Evolutionary conservation across 2,113 vertebrate genomes (phyloP).

Genomic region (Arizona elegans): DNA sequence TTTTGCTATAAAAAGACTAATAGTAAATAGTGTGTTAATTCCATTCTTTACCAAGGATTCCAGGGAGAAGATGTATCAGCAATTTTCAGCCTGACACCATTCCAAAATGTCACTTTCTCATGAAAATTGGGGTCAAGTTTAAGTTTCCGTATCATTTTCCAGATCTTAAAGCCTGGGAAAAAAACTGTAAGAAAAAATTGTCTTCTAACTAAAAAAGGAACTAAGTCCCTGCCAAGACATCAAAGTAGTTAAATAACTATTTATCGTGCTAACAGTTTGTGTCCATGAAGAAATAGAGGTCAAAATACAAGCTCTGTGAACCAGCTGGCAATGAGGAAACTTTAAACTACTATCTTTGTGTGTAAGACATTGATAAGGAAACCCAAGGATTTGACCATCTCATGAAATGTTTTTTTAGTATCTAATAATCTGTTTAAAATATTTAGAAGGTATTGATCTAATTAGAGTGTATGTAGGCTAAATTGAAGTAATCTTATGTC

Average conservation of each 20-base stretch:
- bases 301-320: not conserved
- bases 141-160: not conserved
- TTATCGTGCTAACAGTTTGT: not conserved
- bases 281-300: not conserved
- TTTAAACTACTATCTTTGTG: not conserved
- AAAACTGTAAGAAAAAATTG: not conserved
- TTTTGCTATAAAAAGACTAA: not conserved
- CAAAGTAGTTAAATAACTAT: not conserved
- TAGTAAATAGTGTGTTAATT: not conserved
- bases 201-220: not conserved
- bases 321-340: not conserved
- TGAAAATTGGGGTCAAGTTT: not conserved
- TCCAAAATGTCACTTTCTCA: not conserved
- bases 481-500: not conserved
- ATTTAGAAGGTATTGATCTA: not conserved
- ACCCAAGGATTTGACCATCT: not conserved
- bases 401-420: not conserved
- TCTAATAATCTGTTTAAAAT: not conserved
- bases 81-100: not conserved
- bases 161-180: not conserved
- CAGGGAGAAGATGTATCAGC: not conserved
- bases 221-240: not conserved
- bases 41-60: not conserved
- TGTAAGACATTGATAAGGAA: not conserved
- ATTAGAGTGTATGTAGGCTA: not conserved